phyloP scores from a whole-genome alignment of 2,797 vertebrate genomes.

The Amphiprion clarkii region DNA sequence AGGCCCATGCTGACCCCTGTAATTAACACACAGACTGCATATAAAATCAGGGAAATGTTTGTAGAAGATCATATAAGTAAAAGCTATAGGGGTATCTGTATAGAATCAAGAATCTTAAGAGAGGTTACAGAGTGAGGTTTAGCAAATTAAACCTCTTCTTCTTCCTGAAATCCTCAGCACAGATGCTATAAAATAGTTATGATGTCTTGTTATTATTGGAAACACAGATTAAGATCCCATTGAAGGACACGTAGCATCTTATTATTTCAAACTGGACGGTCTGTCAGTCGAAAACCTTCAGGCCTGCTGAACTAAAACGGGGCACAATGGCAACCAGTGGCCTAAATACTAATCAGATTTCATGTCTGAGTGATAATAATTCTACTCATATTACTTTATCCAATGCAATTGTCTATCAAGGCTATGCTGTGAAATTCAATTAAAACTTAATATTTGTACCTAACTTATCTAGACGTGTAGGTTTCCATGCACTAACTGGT shows the following conservation, averaged over 20 bases:
- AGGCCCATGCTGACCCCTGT: too few relatives aligned
- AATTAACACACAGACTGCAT: too few relatives aligned
- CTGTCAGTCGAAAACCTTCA: neutral
- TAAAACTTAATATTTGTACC: neutral
- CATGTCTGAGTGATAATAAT: neutral
- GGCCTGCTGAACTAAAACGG: neutral
- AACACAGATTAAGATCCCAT: too few relatives aligned
- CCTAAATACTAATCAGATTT: neutral
- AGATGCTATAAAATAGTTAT: slow-evolving; percentile 1
- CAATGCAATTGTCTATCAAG: neutral
- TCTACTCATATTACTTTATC: neutral
- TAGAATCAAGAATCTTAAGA: neutral
- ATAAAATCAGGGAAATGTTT: too few relatives aligned
- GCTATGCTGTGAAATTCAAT: neutral
- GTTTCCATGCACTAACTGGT: neutral
- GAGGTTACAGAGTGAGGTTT: slow-evolving; percentile 5
- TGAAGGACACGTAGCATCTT: too few relatives aligned
- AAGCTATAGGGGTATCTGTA: too few relatives aligned
- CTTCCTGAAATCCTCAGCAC: neutral
- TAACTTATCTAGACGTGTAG: neutral
- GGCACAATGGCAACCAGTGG: neutral
- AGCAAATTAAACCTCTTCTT: neutral
- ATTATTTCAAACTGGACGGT: neutral
- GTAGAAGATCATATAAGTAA: too few relatives aligned
- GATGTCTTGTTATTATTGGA: neutral